Percentiles rank a stretch among this genome's conserved stretches.
These are phyloP conservation scores for Pararge aegeria DNA, from an alignment of 1,140 invertebrate genomes.

Conservation along the genomic window DNA sequence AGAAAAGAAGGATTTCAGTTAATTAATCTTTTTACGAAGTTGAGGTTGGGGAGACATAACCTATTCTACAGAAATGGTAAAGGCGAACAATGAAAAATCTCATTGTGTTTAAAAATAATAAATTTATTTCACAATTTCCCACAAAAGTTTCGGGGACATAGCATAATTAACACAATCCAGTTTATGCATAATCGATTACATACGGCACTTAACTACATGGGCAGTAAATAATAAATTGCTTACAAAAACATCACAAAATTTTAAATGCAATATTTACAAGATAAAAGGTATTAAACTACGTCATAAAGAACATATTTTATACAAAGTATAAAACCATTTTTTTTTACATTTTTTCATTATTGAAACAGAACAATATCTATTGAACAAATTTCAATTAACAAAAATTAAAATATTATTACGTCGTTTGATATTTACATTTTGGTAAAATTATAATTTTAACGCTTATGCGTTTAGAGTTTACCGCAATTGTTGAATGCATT, in stretches of 20 bases:
- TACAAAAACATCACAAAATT: constrained; percentile 66
- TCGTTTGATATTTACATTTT: constrained; percentile 48
- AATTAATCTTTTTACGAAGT: too few relatives aligned
- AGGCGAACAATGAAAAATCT: constrained; percentile 35
- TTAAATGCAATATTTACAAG: constrained; percentile 77
- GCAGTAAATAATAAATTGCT: constrained; percentile 52
- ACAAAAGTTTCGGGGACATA: constrained; percentile 43
- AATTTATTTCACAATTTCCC: constrained; percentile 67
- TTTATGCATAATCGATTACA: constrained; percentile 61
- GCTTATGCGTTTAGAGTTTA: neutral
- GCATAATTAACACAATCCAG: constrained; percentile 66
- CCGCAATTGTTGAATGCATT: constrained; percentile 8
- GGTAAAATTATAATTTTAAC: constrained; percentile 5
- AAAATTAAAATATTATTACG: constrained; percentile 24
- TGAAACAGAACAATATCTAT: constrained; percentile 45
- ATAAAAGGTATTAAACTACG: constrained; percentile 46
- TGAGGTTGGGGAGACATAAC: too few relatives aligned
- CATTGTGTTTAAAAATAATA: constrained; percentile 67
- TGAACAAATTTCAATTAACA: constrained; percentile 43
- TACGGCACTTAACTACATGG: constrained; percentile 50
- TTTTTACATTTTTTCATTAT: constrained; percentile 41
- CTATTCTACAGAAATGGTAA: neutral
- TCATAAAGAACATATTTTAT: constrained; percentile 35
- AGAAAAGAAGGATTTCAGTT: too few relatives aligned
- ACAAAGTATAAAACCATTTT: constrained; percentile 38